Base-by-base conservation (phyloP, 2,888 invertebrate species). In the Oithona nana region DNA sequence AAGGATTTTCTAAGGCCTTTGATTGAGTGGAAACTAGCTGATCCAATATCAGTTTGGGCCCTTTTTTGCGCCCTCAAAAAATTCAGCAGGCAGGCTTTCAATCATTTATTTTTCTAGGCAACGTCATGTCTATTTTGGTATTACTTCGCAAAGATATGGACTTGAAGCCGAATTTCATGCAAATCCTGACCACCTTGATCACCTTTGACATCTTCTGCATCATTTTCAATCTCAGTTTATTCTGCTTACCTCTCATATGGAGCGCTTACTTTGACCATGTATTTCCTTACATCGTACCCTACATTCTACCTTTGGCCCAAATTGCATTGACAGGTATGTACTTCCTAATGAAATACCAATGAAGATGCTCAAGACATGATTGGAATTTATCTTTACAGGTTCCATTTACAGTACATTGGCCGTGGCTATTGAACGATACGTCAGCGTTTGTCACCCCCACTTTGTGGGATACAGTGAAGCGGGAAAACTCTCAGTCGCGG, bases 171-270 rank as follows among this genome's bases (percentile, higher is more conserved):
- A 54, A 16, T 20, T 54, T 54, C 26, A 20, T 20, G 26, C 54
- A 54, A 26, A 54, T 54, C 26, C 26, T 54, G 13, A 24, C 26
- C 26, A 54, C 8, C 3, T 26, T 54, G 54, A 54, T 54, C 26
- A 24, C 54, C 3, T 54, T 54, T 54, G 54, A 54, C 54, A 54
- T 54, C 26, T 16, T 20, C 3, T 54, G 54, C 26, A 54, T 54
- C 26, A 26, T 54, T 16, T 54, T 54, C 54, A 54, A 54, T 26
- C 54, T 54, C 3, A 20, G 20, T 2, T 26, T 54, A 20, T 54
- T 54, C 54, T 24, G 54, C 24, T 26, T 54, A 3, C 54, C 54
- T 3, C 54, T 24, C 3, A 16, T 54, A 2, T 54, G 24, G 24
- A 20, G 26, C 26, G 2, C 26, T 20, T 54, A 54, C 54, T 24